phyloP scores from a whole-genome alignment of 2,113 vertebrate genomes.

The Panurus biarmicus region DNA sequence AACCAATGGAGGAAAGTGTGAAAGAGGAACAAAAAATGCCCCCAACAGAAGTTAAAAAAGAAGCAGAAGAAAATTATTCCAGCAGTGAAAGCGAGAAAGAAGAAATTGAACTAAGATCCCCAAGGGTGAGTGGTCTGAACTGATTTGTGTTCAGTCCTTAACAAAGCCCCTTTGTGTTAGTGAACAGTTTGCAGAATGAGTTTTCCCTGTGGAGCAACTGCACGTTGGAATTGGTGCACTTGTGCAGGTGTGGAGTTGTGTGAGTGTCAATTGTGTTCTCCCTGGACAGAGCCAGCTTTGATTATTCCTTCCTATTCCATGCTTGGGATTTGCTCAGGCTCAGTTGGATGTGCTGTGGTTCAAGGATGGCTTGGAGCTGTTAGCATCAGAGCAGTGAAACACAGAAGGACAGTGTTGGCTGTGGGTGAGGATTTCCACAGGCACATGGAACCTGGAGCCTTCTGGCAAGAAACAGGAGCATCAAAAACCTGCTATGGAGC shows the following conservation, averaged over 20 bases:
- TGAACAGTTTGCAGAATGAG: background rate
- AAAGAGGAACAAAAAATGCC: constrained; percentile 66
- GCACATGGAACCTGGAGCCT: background rate
- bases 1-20: constrained; percentile 69
- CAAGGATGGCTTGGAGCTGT: background rate
- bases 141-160: background rate
- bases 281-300: background rate
- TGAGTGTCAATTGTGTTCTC: background rate
- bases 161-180: background rate
- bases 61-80: constrained; percentile 73
- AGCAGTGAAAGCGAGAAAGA: constrained; percentile 82
- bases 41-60: constrained; percentile 69
- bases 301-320: background rate
- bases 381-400: background rate
- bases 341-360: background rate
- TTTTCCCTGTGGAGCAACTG: background rate
- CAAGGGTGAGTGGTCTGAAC: constrained; percentile 75
- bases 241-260: background rate
- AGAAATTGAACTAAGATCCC: constrained; percentile 75
- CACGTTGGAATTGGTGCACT: background rate
- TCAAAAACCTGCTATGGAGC: background rate
- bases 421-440: background rate
- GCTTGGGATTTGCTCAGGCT: background rate
- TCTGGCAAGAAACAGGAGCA: background rate
- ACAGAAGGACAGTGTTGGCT: background rate